Percentiles rank a stretch among this genome's conserved stretches.
Evolutionary conservation across 2,113 vertebrate species (phyloP).

Genomic region (Hemichromis elongatus): DNA sequence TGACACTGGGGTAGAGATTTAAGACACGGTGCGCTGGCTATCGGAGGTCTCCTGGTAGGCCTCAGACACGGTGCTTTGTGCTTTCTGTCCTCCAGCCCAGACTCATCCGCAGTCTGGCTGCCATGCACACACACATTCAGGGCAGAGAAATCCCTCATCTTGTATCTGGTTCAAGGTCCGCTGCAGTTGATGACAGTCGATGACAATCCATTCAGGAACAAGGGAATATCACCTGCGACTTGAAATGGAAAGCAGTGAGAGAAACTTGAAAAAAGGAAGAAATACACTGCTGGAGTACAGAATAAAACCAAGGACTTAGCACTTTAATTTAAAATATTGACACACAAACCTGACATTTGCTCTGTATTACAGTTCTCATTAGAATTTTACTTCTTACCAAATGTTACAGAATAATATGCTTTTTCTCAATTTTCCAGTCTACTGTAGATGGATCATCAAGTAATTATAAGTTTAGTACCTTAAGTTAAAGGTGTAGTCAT

Average conservation of each 20-base stretch:
- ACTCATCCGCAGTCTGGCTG: conserved; percentile 39
- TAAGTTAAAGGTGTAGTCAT: background rate
- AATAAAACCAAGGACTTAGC: background rate
- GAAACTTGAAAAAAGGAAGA: background rate
- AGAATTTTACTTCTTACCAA: background rate
- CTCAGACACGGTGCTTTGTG: conserved; percentile 36
- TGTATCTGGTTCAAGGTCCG: conserved; percentile 73
- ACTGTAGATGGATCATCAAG: background rate
- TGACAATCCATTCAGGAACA: conserved; percentile 59
- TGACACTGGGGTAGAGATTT: conserved; percentile 47
- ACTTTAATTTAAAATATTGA: conserved; percentile 24
- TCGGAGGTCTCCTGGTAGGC: conserved; percentile 54
- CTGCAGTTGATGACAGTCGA: conserved; percentile 72
- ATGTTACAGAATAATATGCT: background rate
- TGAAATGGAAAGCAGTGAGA: conserved; percentile 24
- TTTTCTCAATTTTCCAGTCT: background rate
- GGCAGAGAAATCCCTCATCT: conserved; percentile 68
- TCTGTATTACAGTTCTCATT: background rate
- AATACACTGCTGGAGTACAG: background rate
- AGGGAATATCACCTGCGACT: conserved; percentile 58
- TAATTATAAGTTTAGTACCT: background rate
- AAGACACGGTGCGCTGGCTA: conserved; percentile 58
- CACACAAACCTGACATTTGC: background rate
- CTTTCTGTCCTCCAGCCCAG: conserved; percentile 16
- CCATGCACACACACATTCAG: conserved; percentile 30